These are phyloP conservation scores for Buceros bicornis DNA, from an alignment of 2,797 vertebrate genomes.

Conservation along the genomic window DNA sequence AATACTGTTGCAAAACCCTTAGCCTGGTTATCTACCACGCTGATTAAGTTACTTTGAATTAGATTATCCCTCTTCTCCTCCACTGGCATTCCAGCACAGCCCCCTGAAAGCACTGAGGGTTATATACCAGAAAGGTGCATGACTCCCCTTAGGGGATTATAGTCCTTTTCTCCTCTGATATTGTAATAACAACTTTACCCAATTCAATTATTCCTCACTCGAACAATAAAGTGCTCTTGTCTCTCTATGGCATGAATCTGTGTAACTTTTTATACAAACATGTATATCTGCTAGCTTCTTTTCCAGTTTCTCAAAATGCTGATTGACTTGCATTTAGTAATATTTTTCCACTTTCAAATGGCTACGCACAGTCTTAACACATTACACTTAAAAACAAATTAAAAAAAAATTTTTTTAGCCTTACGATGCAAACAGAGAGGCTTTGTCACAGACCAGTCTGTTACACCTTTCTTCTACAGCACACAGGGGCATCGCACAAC, in stretches of 20 bases:
- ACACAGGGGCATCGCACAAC: not conserved
- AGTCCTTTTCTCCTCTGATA: not conserved
- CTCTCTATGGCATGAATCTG: not conserved
- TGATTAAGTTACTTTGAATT: conserved; percentile 38
- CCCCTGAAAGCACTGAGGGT: not conserved
- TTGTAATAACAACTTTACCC: not conserved
- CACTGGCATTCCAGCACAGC: not conserved
- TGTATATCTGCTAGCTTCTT: not conserved
- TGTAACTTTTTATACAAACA: not conserved
- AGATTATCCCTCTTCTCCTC: not conserved
- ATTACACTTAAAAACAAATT: not conserved
- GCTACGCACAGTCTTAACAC: not conserved
- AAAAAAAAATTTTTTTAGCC: not conserved
- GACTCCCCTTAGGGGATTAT: not conserved
- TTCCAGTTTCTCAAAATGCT: not conserved
- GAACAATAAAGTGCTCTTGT: not conserved
- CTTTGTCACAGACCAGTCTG: not conserved
- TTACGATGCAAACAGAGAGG: not conserved
- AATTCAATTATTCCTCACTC: not conserved
- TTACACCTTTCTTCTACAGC: not conserved
- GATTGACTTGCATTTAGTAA: not conserved
- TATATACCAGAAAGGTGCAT: not conserved
- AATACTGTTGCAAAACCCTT: conserved; percentile 4
- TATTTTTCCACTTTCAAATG: not conserved
- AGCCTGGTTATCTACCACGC: not conserved